phyloP scores from a whole-genome alignment of 2,797 vertebrate genomes.

The Scyliorhinus canicula region DNA sequence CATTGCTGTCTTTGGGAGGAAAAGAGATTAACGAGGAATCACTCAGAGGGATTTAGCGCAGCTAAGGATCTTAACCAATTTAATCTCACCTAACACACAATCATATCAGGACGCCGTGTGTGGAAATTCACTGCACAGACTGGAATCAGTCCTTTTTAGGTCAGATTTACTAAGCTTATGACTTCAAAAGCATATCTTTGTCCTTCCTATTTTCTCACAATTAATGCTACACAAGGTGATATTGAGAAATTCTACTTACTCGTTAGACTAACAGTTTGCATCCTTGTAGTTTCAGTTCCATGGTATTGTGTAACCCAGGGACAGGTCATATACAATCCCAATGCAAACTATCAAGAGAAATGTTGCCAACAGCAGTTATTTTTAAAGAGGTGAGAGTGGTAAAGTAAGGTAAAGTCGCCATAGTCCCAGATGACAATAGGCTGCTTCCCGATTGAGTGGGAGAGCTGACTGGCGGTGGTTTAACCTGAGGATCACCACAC shows the following conservation, averaged over 20 bases:
- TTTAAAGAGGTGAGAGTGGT: background rate
- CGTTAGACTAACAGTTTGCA: background rate
- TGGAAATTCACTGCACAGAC: slow-evolving; percentile 60
- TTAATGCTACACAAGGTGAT: background rate
- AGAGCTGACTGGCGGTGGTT: too few species aligned
- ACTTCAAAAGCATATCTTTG: slow-evolving; percentile 53
- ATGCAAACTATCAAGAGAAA: background rate
- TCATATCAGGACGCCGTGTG: slow-evolving; percentile 60
- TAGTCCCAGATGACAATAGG: too few species aligned
- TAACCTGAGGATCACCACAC: too few species aligned
- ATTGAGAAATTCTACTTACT: background rate
- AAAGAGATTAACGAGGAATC: slow-evolving; percentile 89
- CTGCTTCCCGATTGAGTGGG: too few species aligned
- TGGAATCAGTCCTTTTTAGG: slow-evolving; percentile 54
- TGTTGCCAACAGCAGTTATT: background rate
- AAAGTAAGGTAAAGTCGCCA: too few species aligned
- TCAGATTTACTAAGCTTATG: slow-evolving; percentile 57
- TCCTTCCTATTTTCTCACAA: slow-evolving; percentile 44
- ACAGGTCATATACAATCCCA: background rate
- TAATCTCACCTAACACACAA: slow-evolving; percentile 71
- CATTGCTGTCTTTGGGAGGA: slow-evolving; percentile 80
- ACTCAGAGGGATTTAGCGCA: slow-evolving; percentile 77
- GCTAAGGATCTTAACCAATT: slow-evolving; percentile 89
- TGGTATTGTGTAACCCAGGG: background rate
- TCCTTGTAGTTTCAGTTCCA: background rate